Percentiles rank a stretch among this genome's conserved stretches.
Conservation (phyloP, 2,797 vertebrate genomes). For the Crenichthys baileyi region DNA sequence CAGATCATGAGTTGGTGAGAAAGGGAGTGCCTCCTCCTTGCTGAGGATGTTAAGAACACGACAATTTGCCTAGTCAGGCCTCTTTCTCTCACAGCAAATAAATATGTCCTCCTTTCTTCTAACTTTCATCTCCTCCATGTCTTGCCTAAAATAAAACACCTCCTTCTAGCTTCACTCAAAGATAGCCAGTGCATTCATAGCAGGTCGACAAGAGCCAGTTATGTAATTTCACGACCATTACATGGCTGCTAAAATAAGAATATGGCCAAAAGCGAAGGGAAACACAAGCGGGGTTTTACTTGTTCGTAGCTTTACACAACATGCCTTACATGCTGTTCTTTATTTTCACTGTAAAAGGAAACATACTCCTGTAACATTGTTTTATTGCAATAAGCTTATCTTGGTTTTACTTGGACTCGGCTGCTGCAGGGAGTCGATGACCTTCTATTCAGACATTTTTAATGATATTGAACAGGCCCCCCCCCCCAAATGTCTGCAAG, state of each 20-base stretch:
- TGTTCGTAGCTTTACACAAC: slow-evolving; percentile 40
- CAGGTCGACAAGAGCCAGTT: slow-evolving; percentile 78
- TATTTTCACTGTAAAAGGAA: slow-evolving; percentile 11
- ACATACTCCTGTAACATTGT: slow-evolving; percentile 8
- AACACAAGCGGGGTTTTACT: slow-evolving; percentile 55
- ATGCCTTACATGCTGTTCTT: slow-evolving; percentile 38
- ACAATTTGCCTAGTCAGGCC: slow-evolving; percentile 6
- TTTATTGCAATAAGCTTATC: slow-evolving; percentile 33
- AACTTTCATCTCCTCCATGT: slow-evolving; percentile 42
- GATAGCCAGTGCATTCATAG: slow-evolving; percentile 71
- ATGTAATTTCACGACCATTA: slow-evolving; percentile 85
- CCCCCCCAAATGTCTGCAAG: background rate
- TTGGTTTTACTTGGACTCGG: slow-evolving; percentile 28
- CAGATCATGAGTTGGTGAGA: slow-evolving; percentile 10
- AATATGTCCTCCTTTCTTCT: slow-evolving; percentile 11
- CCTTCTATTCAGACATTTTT: slow-evolving; percentile 46
- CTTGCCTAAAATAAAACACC: slow-evolving; percentile 53
- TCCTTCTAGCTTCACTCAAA: slow-evolving; percentile 62
- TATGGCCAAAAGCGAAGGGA: slow-evolving; percentile 73
- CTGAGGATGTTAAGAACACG: slow-evolving; percentile 10
- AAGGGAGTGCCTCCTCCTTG: slow-evolving; percentile 25
- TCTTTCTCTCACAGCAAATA: slow-evolving; percentile 9
- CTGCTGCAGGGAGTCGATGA: slow-evolving; percentile 31
- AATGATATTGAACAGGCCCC: slow-evolving; percentile 32
- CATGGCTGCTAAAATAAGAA: slow-evolving; percentile 85